Base-by-base conservation (phyloP, 2,797 vertebrate species). In the Denticeps clupeoides region DNA sequence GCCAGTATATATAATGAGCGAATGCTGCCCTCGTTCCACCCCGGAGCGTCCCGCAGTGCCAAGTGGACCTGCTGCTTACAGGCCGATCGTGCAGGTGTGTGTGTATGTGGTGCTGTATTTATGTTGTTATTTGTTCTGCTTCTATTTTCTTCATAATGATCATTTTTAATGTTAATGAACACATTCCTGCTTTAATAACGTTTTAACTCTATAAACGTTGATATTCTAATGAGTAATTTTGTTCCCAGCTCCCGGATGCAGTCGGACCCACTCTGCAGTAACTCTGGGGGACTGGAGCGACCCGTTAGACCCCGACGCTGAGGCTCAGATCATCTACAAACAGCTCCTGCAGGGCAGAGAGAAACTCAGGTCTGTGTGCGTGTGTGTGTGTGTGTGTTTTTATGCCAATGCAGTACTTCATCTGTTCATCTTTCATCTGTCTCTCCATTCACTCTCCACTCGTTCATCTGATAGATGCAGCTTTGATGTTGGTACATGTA, bases 61-160 rank as follows among this genome's bases (percentile, higher is more conserved):
- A 88, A 83, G 68, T 93, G 91, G 91, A 92, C 85, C 50, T 93
- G 91, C 80, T 94, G 91, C 64, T 80, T 89, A 49, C 90, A 85
- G 68, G 47, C 69, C 0, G 78, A 85, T 38, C 77, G 84, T 6
- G 53, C 77, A 32, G 86, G 90, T 92, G 82, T 79, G 53, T 47
- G 58, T 40, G 16, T 32, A 35, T 45, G 56, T 44, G 26, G 27
- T 13, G 24, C 23, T 24, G 33, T 29, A 47, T 50, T 58, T 16
- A 48, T 32, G 9, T 37, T 33, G 37, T 33, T 35, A 32, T 35
- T 32, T 35, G 31, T 38, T 40, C 15, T 41, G 15, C 15, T 1
- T 1, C 9, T 13, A 27, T 35, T 11, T n/a, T 35, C 22, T 18
- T 12, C 22, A 3, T 53, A n/a, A n/a, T n/a, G n/a, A n/a, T n/a